A percentile compares a stretch with the other conserved stretches of the same genome.
These are phyloP conservation scores for Bolborhynchus lineola DNA, from an alignment of 2,113 vertebrate genomes.

Conservation along the genomic window DNA sequence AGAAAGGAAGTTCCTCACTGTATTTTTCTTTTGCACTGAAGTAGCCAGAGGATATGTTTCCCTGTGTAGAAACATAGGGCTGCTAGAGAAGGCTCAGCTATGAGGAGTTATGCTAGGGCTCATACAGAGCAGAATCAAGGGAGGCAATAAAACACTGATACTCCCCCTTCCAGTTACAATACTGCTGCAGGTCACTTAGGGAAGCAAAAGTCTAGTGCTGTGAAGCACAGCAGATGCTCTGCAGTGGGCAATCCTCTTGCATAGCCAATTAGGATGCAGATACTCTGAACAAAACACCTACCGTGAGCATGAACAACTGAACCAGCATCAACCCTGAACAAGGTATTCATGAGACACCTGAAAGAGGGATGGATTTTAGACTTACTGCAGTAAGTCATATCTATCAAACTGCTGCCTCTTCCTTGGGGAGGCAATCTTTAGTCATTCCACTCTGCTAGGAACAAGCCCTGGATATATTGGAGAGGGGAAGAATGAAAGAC, in stretches of 20 bases:
- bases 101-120: not conserved
- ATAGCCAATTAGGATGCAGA: constrained; percentile 55
- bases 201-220: not conserved
- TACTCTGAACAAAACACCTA: not conserved
- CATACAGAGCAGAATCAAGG: not conserved
- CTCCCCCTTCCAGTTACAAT: not conserved
- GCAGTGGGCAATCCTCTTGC: constrained; percentile 55
- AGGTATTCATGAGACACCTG: not conserved
- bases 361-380: not conserved
- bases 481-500: not conserved
- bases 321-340: not conserved
- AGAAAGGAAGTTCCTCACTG: constrained; percentile 3
- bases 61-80: not conserved
- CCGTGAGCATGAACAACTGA: not conserved
- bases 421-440: not conserved
- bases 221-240: constrained; percentile 44
- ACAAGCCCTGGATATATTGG: not conserved
- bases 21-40: not conserved
- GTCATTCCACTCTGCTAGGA: not conserved
- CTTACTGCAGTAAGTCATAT: not conserved
- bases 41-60: not conserved
- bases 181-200: not conserved
- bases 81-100: not conserved
- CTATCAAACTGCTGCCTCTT: not conserved
- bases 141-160: not conserved